Evolutionary conservation across 37 sponge, comb jelly and placozoan genomes (phyloP).

Genomic region (Cliona cf. orientalis): DNA sequence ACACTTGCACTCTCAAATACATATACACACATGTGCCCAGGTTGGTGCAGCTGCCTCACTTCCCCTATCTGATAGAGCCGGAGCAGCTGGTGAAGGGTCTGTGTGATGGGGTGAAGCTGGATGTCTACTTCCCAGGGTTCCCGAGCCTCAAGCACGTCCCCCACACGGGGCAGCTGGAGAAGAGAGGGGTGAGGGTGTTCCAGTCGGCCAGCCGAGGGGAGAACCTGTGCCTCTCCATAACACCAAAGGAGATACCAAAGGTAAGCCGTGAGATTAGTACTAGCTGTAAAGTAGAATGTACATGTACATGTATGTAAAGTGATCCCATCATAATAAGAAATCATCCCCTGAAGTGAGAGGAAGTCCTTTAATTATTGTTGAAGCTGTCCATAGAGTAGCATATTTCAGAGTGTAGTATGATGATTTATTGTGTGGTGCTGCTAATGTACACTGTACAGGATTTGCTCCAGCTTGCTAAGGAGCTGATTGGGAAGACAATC

Average conservation of each 20-base stretch:
- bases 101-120: conserved; percentile 67
- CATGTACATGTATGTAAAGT: too few relatives aligned
- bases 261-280: too few relatives aligned
- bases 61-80: conserved; percentile 22
- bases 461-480: conserved; percentile 56
- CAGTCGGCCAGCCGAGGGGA: conserved; percentile 73
- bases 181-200: conserved; percentile 81
- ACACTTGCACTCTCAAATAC: too few relatives aligned
- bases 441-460: conserved; percentile 26
- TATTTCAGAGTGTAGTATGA: too few relatives aligned
- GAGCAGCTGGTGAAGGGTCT: conserved; percentile 57
- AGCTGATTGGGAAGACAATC: conserved; percentile 67
- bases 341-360: too few relatives aligned
- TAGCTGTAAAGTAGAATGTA: too few relatives aligned
- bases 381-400: too few relatives aligned
- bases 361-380: too few relatives aligned
- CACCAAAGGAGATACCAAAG: too few relatives aligned
- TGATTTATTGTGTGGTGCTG: too few relatives aligned
- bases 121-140: conserved; percentile 88
- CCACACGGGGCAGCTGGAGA: conserved; percentile 56
- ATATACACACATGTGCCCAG: conserved; percentile 22
- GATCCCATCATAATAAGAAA: too few relatives aligned
- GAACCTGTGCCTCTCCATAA: conserved; percentile 83
- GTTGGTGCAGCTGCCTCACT: conserved; percentile 28
- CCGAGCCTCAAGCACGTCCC: conserved; percentile 87